Conservation (phyloP, 2,888 invertebrate species). For the Anorthoa munda region DNA sequence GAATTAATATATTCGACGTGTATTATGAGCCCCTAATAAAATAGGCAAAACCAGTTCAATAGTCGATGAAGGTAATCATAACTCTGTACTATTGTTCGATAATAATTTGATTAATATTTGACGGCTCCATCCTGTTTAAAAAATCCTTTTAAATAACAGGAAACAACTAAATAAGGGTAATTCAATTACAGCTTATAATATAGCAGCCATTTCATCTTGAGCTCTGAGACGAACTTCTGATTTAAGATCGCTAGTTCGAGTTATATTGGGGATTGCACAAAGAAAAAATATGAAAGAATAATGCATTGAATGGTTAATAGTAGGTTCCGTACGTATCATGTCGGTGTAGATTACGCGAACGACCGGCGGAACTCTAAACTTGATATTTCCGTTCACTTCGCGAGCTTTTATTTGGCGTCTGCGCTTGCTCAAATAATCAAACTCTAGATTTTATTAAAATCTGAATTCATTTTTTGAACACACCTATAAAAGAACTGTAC, state of each 20-base stretch:
- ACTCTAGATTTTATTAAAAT: slow-evolving; percentile 16
- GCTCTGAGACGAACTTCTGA: slow-evolving; percentile 48
- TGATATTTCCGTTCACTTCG: slow-evolving; percentile 81
- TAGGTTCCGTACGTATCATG: slow-evolving; percentile 83
- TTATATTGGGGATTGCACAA: slow-evolving; percentile 65
- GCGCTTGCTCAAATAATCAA: slow-evolving; percentile 22
- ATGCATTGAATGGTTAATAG: slow-evolving; percentile 76
- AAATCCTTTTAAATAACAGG: slow-evolving; percentile 77
- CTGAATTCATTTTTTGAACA: neutral
- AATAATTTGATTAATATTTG: slow-evolving; percentile 89
- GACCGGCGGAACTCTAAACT: slow-evolving; percentile 81
- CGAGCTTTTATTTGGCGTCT: slow-evolving; percentile 53
- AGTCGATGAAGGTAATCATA: slow-evolving; percentile 80
- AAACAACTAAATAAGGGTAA: slow-evolving; percentile 81
- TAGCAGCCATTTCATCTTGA: slow-evolving; percentile 67
- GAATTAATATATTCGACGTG: slow-evolving; percentile 48
- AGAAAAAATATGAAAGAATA: slow-evolving; percentile 66
- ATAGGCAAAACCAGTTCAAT: slow-evolving; percentile 57
- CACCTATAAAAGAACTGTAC: neutral
- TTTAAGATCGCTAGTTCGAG: slow-evolving; percentile 28
- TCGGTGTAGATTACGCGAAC: slow-evolving; percentile 80
- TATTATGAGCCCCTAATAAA: slow-evolving; percentile 53
- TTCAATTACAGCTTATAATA: slow-evolving; percentile 80
- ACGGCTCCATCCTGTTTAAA: slow-evolving; percentile 83
- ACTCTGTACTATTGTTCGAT: slow-evolving; percentile 75